Base-by-base conservation (phyloP, 2,797 vertebrate genomes). In the Gambusia yucatana region DNA sequence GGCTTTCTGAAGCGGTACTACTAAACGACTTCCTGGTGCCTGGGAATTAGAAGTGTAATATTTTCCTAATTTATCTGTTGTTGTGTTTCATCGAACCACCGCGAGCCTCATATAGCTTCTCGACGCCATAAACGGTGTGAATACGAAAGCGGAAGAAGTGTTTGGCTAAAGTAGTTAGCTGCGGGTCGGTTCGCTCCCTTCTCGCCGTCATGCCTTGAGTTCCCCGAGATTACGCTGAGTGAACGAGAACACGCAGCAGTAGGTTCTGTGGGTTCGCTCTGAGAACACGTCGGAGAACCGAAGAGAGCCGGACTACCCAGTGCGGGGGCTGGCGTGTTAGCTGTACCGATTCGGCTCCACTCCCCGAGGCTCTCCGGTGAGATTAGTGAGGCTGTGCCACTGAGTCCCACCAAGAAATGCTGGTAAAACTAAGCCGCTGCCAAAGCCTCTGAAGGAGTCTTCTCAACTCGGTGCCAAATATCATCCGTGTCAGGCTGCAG, bases 81-180 rank as follows among this genome's bases (percentile, higher is more conserved):
- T 39, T 36, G 61, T 39, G 33, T 3, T 63, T 13, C 8, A 17
- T 30, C 0, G 17, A 25, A 57, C 22, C 30, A 7, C 16, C 57
- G 67, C 44, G 25, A 75, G 72, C 22, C 13, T 39, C 22, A 25
- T 59, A 33, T 30, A 75, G 63, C 30, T 57, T 78, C 76, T 84
- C 52, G 52, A 30, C 20, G 6, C 73, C 33, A 14, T 4, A 52
- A 39, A 76, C 72, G 57, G 65, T 72, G 79, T 39, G 41, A 30
- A 77, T 81, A 92, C 93, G 91, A 90, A 92, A 89, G 94, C 91
- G 91, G 93, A 93, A 93, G 91, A 91, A 89, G 57, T 85, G 90
- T 79, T 79, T 76, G 77, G 86, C 86, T 46, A 28, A 70, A 17
- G 91, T 91, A 83, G 73, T 30, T 25, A 50, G 10, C 72, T 75